Percentiles rank a stretch among this genome's conserved stretches.
Conservation (phyloP, 2,113 vertebrate species). For the Platichthys stellatus region DNA sequence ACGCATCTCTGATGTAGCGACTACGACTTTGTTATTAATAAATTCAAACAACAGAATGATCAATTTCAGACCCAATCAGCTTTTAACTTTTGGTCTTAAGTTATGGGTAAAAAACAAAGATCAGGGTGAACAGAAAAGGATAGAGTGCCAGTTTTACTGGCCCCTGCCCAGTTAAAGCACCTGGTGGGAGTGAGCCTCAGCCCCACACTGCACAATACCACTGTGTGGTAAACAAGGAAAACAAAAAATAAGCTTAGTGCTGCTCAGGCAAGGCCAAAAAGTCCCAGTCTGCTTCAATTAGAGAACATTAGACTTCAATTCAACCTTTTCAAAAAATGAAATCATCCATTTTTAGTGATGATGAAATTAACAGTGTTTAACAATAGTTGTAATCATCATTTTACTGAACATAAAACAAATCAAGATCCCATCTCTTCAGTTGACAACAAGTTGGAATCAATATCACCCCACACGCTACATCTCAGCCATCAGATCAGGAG, state of each 20-base stretch:
- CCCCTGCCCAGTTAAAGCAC: conserved; percentile 72
- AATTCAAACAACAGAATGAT: conserved; percentile 23
- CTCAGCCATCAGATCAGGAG: conserved; percentile 35
- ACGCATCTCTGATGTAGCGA: conserved; percentile 28
- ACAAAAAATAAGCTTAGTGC: conserved; percentile 52
- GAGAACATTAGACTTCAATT: conserved; percentile 49
- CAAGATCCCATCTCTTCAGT: conserved; percentile 27
- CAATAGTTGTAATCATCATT: conserved; percentile 23
- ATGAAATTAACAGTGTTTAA: conserved; percentile 46
- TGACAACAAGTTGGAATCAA: conserved; percentile 15
- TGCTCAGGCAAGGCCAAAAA: conserved; percentile 72
- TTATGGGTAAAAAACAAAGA: conserved; percentile 11
- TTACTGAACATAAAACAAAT: conserved; percentile 26
- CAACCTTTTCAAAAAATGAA: conserved; percentile 27
- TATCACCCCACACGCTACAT: conserved; percentile 33
- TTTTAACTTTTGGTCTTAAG: conserved; percentile 37
- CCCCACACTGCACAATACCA: conserved; percentile 69
- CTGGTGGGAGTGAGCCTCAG: conserved; percentile 66
- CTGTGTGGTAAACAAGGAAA: conserved; percentile 49
- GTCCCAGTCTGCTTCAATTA: conserved; percentile 47
- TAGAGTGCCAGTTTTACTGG: conserved; percentile 22
- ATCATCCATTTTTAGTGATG: conserved; percentile 29
- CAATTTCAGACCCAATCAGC: conserved; percentile 25
- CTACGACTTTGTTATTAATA: conserved; percentile 21
- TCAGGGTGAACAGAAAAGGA: background rate